A percentile compares a stretch with the other conserved stretches of the same genome.
phyloP scores from a whole-genome alignment of 2,113 vertebrate species.

The human region GRCh38 chr2:199559001-199559500 shows the following conservation, averaged over 20 bases:
- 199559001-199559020: constrained; percentile 41
- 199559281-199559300: constrained; percentile 85
- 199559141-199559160: constrained; percentile 67
- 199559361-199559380: constrained; percentile 83
- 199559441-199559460: constrained; percentile 41
- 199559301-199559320: constrained; percentile 84
- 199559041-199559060: constrained; percentile 28
- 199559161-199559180: constrained; percentile 75
- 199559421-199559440: constrained; percentile 46
- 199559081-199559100: constrained; percentile 68
- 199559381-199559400: constrained; percentile 73
- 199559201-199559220: constrained; percentile 84
- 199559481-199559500: not conserved
- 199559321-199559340: constrained; percentile 87
- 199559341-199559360: constrained; percentile 83
- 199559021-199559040: not conserved
- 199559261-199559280: constrained; percentile 87
- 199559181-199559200: constrained; percentile 84
- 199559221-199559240: constrained; percentile 87
- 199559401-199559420: constrained; percentile 69
- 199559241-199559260: constrained; percentile 83
- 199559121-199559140: constrained; percentile 65
- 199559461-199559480: not conserved
- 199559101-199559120: constrained; percentile 76
- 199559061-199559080: constrained; percentile 59